Conservation (phyloP, 2,113 vertebrate genomes). For the Eulemur rufifrons region DNA sequence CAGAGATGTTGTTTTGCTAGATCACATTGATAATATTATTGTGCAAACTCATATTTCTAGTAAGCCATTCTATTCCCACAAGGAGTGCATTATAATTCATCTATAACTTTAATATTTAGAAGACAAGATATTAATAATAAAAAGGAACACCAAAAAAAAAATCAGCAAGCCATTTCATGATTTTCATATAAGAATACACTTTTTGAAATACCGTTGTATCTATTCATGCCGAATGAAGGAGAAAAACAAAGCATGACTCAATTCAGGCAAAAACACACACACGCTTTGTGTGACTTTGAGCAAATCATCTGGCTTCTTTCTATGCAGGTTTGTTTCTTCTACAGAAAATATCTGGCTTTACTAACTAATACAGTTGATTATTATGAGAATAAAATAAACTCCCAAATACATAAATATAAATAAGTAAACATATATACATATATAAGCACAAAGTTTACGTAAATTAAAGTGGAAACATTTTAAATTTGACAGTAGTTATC, state of each 20-base stretch:
- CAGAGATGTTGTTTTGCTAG: neutral
- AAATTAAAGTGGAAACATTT: conserved; percentile 21
- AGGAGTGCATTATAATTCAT: neutral
- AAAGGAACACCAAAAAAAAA: conserved; percentile 19
- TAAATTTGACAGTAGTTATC: neutral
- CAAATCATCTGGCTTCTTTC: neutral
- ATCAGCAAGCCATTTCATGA: neutral
- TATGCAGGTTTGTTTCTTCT: neutral
- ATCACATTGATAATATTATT: neutral
- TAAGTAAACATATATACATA: neutral
- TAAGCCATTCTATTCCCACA: neutral
- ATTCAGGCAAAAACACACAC: neutral
- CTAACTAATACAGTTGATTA: neutral
- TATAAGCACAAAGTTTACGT: neutral
- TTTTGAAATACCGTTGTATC: neutral
- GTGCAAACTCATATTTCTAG: neutral
- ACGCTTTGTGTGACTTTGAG: neutral
- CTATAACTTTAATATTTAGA: neutral
- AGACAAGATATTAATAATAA: conserved; percentile 3
- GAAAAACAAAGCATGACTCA: neutral
- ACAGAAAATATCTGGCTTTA: neutral
- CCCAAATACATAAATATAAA: neutral
- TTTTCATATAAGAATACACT: neutral
- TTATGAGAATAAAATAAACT: conserved; percentile 18
- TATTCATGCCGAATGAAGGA: neutral